Evolutionary conservation across 1,140 invertebrate genomes (phyloP).

Genomic region (Hestina assimilis): DNA sequence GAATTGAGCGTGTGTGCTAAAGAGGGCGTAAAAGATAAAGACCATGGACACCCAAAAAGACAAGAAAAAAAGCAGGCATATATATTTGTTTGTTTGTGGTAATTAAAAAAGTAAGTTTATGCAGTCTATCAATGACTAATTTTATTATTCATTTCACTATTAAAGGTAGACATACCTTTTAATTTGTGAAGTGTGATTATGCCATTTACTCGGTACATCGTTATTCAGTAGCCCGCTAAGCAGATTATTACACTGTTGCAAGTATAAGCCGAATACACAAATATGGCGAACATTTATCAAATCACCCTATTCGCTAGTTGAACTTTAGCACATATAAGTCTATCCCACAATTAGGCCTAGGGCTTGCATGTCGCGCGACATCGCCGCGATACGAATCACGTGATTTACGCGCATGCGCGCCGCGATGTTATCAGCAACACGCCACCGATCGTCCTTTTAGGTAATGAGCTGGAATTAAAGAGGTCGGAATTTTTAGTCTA

Average conservation of each 20-base stretch:
- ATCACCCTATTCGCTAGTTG: constrained; percentile 14
- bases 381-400: constrained; percentile 43
- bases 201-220: too few relatives aligned
- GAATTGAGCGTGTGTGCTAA: too few relatives aligned
- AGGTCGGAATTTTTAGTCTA: constrained; percentile 23
- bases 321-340: constrained; percentile 14
- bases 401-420: constrained; percentile 45
- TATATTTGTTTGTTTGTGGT: too few relatives aligned
- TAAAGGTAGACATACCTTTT: too few relatives aligned
- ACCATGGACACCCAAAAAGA: too few relatives aligned
- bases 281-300: constrained; percentile 16
- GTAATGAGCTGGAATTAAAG: constrained; percentile 42
- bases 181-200: too few relatives aligned
- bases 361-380: constrained; percentile 44
- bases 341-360: constrained; percentile 54
- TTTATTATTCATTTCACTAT: too few relatives aligned
- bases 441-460: constrained; percentile 37
- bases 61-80: too few relatives aligned
- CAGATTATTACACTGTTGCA: background rate
- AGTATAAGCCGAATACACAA: background rate
- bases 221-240: too few relatives aligned
- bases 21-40: too few relatives aligned
- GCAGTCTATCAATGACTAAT: too few relatives aligned
- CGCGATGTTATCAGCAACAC: constrained; percentile 43
- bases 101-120: too few relatives aligned